Evolutionary conservation across 2,113 vertebrate genomes (phyloP), one percentile per base, ranked within the genome.

Genomic region (Lepidothrix coronata): DNA sequence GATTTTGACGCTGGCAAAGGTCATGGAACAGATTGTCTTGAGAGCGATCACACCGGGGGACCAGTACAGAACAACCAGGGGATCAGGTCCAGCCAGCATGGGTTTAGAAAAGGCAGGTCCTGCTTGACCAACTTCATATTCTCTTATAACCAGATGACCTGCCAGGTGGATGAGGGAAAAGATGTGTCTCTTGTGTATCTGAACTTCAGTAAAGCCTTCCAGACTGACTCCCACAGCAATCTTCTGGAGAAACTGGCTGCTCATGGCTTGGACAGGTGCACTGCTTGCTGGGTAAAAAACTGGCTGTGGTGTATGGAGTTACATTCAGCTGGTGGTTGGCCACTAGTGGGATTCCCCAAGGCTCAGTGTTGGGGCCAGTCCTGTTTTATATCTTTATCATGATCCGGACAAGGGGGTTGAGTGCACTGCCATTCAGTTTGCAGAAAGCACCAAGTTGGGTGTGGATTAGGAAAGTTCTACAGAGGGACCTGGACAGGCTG

Each of bases 401-500:
- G 27, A 8, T 51, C 23, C 52, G 27, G 43, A 66, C 22, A 16
- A 44, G 14, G 11, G 5, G 14, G 27, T 12, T 0, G 1, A 58
- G 21, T 23, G 21, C 5, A 31, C 5, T 5, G 11, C 35, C 51
- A 43, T 8, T 58, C 14, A 49, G 12, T 44, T 37, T 73, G 18
- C 31, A 37, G 14, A 44, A 22, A 15, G 35, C 59, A 66, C 6
- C 31, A 51, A 43, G 14, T 35, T 7, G 27, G 11, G 2, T 1
- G 5, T 22, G 35, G 5, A 49, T 30, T 57, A 33, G 27, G 37
- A 74, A 66, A 33, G 27, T 3, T 58, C 14, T 43, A 4, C 25
- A 79, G n/a, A 41, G 24, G 16, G 20, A 41, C 41, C 5, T 30
- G n/a, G 11, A 25, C 13, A 49, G 35, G 21, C 14, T n/a, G 41